Evolutionary conservation across 2,113 vertebrate species (phyloP).

Genomic region (Theristicus caerulescens): DNA sequence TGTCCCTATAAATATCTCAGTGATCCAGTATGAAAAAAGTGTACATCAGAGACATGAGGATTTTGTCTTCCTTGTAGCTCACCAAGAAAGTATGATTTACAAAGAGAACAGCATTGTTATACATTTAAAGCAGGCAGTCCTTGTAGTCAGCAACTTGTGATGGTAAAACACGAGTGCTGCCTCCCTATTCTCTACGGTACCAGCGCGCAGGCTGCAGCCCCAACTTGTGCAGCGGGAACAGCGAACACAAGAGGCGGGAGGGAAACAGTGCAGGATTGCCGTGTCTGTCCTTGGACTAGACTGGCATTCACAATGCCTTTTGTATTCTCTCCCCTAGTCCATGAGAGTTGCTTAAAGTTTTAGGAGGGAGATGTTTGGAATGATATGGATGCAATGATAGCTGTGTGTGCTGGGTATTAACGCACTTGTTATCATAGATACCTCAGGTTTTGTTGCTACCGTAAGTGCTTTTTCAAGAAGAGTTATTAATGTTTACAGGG

Average conservation of each 20-base stretch:
- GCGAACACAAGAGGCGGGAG: rapidly evolving
- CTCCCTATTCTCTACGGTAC: background rate
- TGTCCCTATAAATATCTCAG: slow-evolving; percentile 2
- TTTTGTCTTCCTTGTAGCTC: slow-evolving; percentile 6
- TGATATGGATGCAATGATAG: background rate
- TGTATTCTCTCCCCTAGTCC: background rate
- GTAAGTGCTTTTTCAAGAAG: background rate
- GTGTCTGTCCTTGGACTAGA: background rate
- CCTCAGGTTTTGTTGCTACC: background rate
- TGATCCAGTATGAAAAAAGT: background rate
- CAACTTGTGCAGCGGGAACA: background rate
- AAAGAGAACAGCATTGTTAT: background rate
- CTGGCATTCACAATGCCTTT: rapidly evolving
- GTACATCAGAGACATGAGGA: background rate
- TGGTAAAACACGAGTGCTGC: background rate
- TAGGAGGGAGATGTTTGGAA: background rate
- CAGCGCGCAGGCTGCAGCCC: background rate
- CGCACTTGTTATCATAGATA: background rate
- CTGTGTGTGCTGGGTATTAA: background rate
- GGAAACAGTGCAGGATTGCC: background rate
- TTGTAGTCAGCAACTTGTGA: background rate
- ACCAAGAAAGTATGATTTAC: slow-evolving; percentile 32
- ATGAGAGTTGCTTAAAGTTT: background rate
- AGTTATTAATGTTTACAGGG: background rate
- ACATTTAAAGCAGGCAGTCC: slow-evolving; percentile 21